Evolutionary conservation across 2,797 vertebrate genomes (phyloP).

Genomic region (Alectoris magna): DNA sequence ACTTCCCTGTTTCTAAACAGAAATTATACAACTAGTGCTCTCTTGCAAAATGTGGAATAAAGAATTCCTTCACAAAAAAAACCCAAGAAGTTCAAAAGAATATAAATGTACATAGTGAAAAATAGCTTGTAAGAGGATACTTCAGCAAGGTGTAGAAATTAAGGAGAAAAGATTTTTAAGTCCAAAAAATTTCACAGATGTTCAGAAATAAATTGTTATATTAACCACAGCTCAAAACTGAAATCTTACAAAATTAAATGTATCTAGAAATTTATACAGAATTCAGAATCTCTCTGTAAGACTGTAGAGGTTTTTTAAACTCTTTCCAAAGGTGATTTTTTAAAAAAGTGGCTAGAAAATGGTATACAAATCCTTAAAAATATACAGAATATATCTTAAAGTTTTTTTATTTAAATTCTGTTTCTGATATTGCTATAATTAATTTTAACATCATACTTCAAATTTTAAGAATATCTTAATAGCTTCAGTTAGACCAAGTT

Average conservation of each 20-base stretch:
- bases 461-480: neutral
- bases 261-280: neutral
- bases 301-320: neutral
- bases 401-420: neutral
- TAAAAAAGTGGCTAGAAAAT: neutral
- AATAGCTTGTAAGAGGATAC: neutral
- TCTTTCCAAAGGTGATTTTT: neutral
- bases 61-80: neutral
- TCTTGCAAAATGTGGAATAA: neutral
- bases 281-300: neutral
- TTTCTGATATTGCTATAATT: neutral
- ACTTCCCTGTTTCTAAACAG: neutral
- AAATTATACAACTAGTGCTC: neutral
- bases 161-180: neutral
- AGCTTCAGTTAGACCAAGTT: neutral
- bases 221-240: neutral
- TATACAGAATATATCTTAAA: neutral
- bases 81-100: neutral
- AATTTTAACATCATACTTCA: neutral
- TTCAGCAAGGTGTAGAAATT: neutral
- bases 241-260: neutral
- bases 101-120: neutral
- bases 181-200: neutral
- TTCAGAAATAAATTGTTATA: neutral
- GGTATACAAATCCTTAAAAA: neutral